Conservation (phyloP, 2,113 vertebrate species). For the Clarias macrocephalus region DNA sequence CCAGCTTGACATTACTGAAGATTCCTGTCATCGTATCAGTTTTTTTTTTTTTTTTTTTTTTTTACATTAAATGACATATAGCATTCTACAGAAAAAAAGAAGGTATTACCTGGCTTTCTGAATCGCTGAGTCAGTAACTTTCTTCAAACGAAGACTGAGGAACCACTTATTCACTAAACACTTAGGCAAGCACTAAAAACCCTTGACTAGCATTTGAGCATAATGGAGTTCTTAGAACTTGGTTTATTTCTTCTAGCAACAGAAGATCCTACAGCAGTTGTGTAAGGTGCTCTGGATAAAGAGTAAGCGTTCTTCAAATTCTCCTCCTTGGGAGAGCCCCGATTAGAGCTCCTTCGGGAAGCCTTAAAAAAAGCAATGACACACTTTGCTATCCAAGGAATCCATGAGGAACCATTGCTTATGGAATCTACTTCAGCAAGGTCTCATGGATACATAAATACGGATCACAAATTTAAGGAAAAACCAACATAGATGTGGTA, state of each 20-base stretch:
- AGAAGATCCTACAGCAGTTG: not conserved
- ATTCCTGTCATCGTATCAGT: not conserved
- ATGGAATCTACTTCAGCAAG: not conserved
- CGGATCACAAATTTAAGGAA: not conserved
- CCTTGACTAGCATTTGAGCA: not conserved
- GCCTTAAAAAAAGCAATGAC: not conserved
- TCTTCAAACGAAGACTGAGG: not conserved
- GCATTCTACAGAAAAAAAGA: not conserved
- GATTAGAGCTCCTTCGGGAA: not conserved
- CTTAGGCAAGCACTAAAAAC: not conserved
- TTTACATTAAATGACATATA: no score
- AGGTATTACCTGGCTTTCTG: not conserved
- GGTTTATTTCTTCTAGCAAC: not conserved
- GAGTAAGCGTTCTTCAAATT: not conserved
- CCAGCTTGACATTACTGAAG: not conserved
- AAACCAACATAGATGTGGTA: not conserved
- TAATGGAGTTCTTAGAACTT: not conserved
- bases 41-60: no score
- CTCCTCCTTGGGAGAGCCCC: not conserved
- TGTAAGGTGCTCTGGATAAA: not conserved
- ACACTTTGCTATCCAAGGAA: not conserved
- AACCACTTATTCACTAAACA: not conserved
- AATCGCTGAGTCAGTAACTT: not conserved
- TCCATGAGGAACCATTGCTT: not conserved
- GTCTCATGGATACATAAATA: not conserved